Percentiles rank a stretch among this genome's conserved stretches.
Evolutionary conservation across 1,140 invertebrate genomes (phyloP).

Genomic region (Triops longicaudatus): DNA sequence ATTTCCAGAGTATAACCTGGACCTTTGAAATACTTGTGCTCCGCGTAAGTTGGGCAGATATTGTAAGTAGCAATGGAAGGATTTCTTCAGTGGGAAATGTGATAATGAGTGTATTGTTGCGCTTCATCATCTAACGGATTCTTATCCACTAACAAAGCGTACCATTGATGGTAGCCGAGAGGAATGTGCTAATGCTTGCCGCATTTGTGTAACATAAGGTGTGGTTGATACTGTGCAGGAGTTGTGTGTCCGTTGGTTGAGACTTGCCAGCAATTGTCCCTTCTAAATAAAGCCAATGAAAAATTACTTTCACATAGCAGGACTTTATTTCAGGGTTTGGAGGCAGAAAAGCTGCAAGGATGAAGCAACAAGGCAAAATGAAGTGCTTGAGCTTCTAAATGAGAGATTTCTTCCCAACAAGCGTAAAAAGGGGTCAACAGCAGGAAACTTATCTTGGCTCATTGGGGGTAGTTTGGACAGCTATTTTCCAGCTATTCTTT

Average conservation of each 20-base stretch:
- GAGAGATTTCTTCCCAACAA: conserved; percentile 1
- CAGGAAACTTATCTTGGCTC: conserved; percentile 10
- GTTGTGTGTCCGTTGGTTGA: neutral
- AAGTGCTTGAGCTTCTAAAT: neutral
- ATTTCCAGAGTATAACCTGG: neutral
- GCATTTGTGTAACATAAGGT: neutral
- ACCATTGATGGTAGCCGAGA: too few relatives aligned
- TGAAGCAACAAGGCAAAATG: neutral
- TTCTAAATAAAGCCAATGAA: neutral
- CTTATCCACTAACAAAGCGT: too few relatives aligned
- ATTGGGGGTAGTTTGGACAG: conserved; percentile 10
- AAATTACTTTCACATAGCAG: neutral
- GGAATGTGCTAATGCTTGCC: neutral
- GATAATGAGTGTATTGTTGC: too few relatives aligned
- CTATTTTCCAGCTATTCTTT: neutral
- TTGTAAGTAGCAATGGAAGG: too few relatives aligned
- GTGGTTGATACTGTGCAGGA: neutral
- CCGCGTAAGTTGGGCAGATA: neutral
- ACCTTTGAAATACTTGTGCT: neutral
- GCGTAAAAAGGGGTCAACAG: neutral
- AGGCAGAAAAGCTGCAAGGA: neutral
- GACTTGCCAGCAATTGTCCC: neutral
- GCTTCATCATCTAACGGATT: too few relatives aligned
- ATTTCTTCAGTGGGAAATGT: too few relatives aligned
- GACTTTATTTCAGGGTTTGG: neutral